These are phyloP conservation scores for Pipa parva DNA, from an alignment of 2,113 vertebrate genomes.

Conservation along the genomic window DNA sequence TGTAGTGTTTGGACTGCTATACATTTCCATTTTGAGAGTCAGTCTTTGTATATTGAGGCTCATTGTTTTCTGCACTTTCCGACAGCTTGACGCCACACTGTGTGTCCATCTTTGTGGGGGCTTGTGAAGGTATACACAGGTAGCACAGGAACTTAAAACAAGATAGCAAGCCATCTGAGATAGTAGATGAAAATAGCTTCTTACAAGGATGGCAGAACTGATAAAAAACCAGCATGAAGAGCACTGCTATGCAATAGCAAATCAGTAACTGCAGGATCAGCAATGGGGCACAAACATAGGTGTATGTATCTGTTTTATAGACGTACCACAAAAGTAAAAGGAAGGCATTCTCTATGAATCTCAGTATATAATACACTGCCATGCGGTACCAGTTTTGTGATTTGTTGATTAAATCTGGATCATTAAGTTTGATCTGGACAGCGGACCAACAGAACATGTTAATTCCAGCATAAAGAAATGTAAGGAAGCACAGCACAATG, in stretches of 20 bases:
- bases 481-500: constrained; percentile 85
- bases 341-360: constrained; percentile 86
- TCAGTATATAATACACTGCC: constrained; percentile 80
- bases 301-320: constrained; percentile 80
- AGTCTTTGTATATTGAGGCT: constrained; percentile 49
- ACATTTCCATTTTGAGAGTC: constrained; percentile 60
- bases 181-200: constrained; percentile 83
- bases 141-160: constrained; percentile 71
- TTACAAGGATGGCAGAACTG: constrained; percentile 93
- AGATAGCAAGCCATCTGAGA: constrained; percentile 68
- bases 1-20: constrained; percentile 1
- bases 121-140: constrained; percentile 45
- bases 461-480: constrained; percentile 91
- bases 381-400: constrained; percentile 87
- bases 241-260: constrained; percentile 74
- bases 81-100: constrained; percentile 53
- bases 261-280: constrained; percentile 81
- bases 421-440: constrained; percentile 83
- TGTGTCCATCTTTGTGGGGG: constrained; percentile 39
- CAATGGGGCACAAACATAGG: constrained; percentile 76
- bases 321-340: constrained; percentile 87
- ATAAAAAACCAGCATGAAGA: constrained; percentile 96
- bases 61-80: constrained; percentile 44
- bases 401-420: constrained; percentile 90
- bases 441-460: constrained; percentile 99